Percentiles rank a stretch among this genome's conserved stretches.
Conservation (phyloP, 30 jellyfish, hydroid and myxozoan genomes). For the Rhopilema esculentum region DNA sequence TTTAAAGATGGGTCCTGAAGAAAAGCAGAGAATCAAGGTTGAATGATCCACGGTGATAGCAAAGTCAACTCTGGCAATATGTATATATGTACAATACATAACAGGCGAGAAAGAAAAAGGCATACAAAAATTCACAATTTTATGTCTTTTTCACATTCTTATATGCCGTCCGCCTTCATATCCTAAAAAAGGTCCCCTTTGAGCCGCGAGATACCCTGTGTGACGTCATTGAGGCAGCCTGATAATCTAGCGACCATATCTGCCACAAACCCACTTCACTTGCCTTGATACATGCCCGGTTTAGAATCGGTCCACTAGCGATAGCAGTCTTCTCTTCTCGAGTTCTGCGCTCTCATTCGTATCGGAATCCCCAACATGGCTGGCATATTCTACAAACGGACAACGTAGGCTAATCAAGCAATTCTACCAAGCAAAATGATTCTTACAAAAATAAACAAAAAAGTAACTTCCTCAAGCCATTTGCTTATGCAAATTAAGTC, state of each 20-base stretch:
- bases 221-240: background rate
- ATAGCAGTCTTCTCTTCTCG: conserved; percentile 89
- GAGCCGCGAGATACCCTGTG: no score
- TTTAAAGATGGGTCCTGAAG: background rate
- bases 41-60: no score
- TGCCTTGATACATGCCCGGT: background rate
- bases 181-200: no score
- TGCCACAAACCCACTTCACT: background rate
- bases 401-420: background rate
- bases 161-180: no score
- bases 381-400: conserved; percentile 88
- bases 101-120: background rate
- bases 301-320: conserved; percentile 91
- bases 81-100: background rate
- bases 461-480: no score
- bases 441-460: no score
- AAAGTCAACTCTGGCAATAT: background rate
- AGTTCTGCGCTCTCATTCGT: conserved; percentile 87
- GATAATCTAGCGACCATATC: background rate
- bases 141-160: background rate
- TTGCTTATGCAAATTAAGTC: no score
- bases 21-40: background rate
- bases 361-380: conserved; percentile 95
- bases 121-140: background rate
- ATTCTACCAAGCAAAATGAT: no score